Conservation (phyloP, 1,140 invertebrate genomes). For the Glossosoma conforme region DNA sequence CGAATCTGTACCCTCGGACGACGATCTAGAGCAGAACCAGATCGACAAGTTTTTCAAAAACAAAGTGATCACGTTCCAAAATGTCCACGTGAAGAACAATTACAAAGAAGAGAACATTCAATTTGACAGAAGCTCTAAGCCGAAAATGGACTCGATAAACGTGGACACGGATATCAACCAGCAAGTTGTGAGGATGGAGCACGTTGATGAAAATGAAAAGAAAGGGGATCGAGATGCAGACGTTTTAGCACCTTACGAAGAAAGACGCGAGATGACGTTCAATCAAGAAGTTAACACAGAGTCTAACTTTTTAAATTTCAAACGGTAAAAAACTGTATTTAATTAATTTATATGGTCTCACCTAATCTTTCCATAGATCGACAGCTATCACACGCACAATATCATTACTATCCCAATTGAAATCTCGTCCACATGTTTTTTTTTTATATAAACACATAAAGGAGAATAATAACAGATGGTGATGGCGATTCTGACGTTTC, state of each 20-base stretch:
- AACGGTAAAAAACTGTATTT: not conserved
- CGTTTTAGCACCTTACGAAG: not conserved
- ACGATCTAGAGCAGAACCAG: not conserved
- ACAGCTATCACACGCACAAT: no score
- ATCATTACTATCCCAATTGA: no score
- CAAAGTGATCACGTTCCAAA: conserved; percentile 18
- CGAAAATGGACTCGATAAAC: conserved; percentile 10
- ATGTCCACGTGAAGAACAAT: conserved; percentile 9
- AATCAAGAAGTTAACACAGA: not conserved
- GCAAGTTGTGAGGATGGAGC: conserved; percentile 8
- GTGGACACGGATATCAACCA: conserved; percentile 14
- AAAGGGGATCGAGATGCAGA: not conserved
- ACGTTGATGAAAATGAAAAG: conserved; percentile 6
- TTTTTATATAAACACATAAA: no score
- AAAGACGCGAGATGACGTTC: not conserved
- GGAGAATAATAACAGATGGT: no score
- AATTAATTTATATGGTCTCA: not conserved
- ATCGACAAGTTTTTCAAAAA: conserved; percentile 16
- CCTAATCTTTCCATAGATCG: no score
- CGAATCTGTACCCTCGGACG: no score
- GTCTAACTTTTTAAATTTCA: not conserved
- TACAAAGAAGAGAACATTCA: conserved; percentile 18
- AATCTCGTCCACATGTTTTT: no score
- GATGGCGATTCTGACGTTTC: no score
- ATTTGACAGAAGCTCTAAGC: conserved; percentile 19